Conservation (phyloP, 2,888 invertebrate genomes). For the Elegia similella region DNA sequence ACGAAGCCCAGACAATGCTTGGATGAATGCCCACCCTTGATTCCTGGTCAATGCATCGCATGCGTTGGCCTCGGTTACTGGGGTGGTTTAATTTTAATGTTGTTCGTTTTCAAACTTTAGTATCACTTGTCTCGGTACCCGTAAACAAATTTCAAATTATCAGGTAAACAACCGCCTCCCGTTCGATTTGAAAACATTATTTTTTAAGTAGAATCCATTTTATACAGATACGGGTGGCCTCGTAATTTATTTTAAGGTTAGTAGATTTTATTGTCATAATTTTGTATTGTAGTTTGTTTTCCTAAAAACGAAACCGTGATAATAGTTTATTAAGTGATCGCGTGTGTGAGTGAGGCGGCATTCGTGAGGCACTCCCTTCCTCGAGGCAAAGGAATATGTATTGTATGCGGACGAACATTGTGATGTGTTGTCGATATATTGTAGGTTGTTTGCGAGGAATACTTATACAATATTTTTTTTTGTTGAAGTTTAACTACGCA, state of each 20-base stretch:
- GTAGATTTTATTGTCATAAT: slow-evolving; percentile 72
- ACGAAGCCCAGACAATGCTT: slow-evolving; percentile 63
- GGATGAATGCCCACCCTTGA: slow-evolving; percentile 41
- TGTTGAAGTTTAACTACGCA: slow-evolving; percentile 53
- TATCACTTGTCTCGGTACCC: slow-evolving; percentile 42
- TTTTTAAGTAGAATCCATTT: slow-evolving; percentile 69
- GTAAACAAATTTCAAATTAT: slow-evolving; percentile 41
- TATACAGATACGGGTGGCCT: slow-evolving; percentile 65
- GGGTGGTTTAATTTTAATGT: slow-evolving; percentile 14
- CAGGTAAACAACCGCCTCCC: slow-evolving; percentile 40
- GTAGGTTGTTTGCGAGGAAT: slow-evolving; percentile 49
- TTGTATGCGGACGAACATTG: slow-evolving; percentile 60
- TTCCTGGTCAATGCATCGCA: not conserved
- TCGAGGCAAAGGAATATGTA: slow-evolving; percentile 56
- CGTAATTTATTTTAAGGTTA: slow-evolving; percentile 77
- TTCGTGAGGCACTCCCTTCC: slow-evolving; percentile 77
- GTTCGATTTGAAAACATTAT: slow-evolving; percentile 53
- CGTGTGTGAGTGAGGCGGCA: slow-evolving; percentile 63
- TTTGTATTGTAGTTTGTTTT: slow-evolving; percentile 66
- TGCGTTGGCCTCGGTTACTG: not conserved
- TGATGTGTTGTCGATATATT: slow-evolving; percentile 63
- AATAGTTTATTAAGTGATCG: slow-evolving; percentile 77
- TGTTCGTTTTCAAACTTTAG: not conserved
- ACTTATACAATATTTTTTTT: slow-evolving; percentile 41
- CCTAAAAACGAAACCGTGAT: slow-evolving; percentile 77